These are phyloP conservation scores for Saguinus imperator DNA, from an alignment of 2,113 vertebrate genomes.

Conservation along the genomic window DNA sequence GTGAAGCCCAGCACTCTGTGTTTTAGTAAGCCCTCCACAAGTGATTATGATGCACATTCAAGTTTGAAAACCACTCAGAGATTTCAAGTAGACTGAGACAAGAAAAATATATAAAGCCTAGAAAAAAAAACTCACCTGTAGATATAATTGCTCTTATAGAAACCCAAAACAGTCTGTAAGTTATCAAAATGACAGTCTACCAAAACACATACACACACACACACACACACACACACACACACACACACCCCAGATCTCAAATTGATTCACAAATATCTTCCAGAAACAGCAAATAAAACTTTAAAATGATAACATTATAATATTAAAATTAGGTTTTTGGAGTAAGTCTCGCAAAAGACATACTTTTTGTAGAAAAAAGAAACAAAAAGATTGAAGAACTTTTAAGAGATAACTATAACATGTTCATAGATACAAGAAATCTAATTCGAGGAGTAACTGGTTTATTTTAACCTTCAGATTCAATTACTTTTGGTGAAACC, in stretches of 20 bases:
- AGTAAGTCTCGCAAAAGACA: background rate
- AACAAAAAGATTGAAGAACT: background rate
- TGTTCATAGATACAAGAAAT: background rate
- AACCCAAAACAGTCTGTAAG: background rate
- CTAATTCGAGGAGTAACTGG: background rate
- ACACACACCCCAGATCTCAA: background rate
- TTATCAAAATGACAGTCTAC: background rate
- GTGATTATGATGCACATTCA: background rate
- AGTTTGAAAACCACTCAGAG: background rate
- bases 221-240: too few relatives aligned
- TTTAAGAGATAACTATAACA: background rate
- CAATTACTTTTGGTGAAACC: background rate
- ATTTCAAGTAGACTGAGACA: background rate
- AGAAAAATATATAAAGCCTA: background rate
- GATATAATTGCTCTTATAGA: background rate
- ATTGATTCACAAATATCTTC: background rate
- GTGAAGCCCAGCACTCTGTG: background rate
- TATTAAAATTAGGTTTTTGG: background rate
- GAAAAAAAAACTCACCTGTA: background rate
- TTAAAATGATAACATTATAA: background rate
- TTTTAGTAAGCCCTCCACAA: background rate
- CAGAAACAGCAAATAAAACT: background rate
- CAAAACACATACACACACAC: background rate
- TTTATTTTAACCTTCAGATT: constrained; percentile 6
- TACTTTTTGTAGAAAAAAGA: background rate